Base-by-base conservation (phyloP, 2,888 invertebrate genomes). In the Hetaerina titia region DNA sequence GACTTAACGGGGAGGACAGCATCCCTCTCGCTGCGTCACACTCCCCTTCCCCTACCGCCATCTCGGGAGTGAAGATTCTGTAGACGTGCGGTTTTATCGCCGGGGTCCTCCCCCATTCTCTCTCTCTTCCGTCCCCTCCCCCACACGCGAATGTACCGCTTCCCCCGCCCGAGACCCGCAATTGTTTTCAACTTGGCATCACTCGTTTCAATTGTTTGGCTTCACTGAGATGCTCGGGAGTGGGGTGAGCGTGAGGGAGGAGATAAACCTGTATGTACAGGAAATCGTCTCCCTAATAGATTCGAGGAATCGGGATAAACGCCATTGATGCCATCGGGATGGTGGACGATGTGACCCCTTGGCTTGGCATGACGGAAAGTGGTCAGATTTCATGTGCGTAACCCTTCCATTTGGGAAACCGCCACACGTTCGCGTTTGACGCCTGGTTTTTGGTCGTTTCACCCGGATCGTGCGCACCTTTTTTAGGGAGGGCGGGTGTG, bases 181-280 rank as follows among this genome's bases (percentile, higher is more conserved):
- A 81, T 81, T 81, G 81, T 81, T 81, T 81, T 81, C 81, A 15
- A 31, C 81, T 81, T 81, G 81, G 81, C 81, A 31, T 81, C 81
- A 31, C 31, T 31, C 25, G 25, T 81, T 45, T 81, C 31, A 31
- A 81, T 81, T 81, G 81, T 81, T 81, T 81, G 81, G 81, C 81
- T 60, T 17, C 60, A 15, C 60, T 15, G 60, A 0, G 31, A 31
- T 81, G 0, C 81, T 81, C 81, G 81, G 31, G 81, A n/a, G 81
- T 81, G 8, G 81, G 81, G 11, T 8, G 81, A 31, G 74, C 8
- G 69, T 22, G 19, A n/a, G 69, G 19, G 69, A 0, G 69, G 6
- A n/a, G 69, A n/a, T 17, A 22, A 31, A 81, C 9, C 31, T 31
- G 25, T 31, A 13, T 81, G 81, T 25, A 25, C 81, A 81, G 81